Base-by-base conservation (phyloP, 2,113 vertebrate species). In the Donacobius atricapilla region DNA sequence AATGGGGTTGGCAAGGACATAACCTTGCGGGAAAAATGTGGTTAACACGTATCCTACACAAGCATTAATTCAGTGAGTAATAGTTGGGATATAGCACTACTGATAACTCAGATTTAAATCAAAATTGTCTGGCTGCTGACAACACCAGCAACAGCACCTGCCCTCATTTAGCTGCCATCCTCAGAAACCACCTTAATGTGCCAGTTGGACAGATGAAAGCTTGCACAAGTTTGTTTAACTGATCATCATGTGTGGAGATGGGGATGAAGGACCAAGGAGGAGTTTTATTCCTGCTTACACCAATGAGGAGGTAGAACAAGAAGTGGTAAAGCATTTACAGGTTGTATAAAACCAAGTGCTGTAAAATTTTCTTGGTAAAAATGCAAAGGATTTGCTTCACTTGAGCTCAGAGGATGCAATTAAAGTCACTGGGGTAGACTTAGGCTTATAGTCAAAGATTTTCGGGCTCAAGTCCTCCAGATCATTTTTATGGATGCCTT, bases 91-190 rank as follows among this genome's bases (percentile, higher is more conserved):
- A 18, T 1, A 65, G 18, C 47, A 75, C 45, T 30, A 47, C 15
- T 53, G 35, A 30, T 66, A 77, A 92, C 22, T 66, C 56, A 47
- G 39, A 54, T 82, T 89, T 78, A 57, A 70, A 56, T 93, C 77
- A 61, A 85, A 44, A 31, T 53, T 13, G 0, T 54, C 68, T 70
- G 42, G 39, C 21, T 88, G 54, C 66, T 73, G 31, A 69, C 45
- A 73, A 47, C 10, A n/a, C 33, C 18, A 57, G 50, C 63, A 86
- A 57, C 48, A 53, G 10, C 8, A 15, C 17, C 44, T 75, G 56
- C 16, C 16, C 57, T 77, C 69, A 51, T 78, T 90, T 35, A 31
- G 20, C 28, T 88, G 65, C 54, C n/a, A 11, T 44, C 18, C 35
- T 88, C 51, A 80, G 70, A 71, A 93, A 84, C 21, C 65, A 60